Evolutionary conservation across 2,113 vertebrate species (phyloP).

Genomic region (Polypterus senegalus): DNA sequence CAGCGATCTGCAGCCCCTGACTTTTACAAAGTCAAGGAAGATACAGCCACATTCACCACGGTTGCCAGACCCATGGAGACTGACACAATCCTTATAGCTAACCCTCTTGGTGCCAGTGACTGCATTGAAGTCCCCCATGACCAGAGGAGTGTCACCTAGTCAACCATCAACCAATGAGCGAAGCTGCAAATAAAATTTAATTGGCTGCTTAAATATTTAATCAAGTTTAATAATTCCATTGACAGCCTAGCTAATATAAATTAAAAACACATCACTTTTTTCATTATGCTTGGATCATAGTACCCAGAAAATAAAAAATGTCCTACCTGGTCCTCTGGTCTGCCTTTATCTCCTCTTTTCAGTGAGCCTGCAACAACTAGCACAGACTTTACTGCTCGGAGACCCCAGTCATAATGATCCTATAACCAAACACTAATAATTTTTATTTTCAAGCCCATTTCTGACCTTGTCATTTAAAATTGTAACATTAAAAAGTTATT

Average conservation of each 20-base stretch:
- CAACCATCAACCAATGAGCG: too few species aligned
- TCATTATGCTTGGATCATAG: neutral
- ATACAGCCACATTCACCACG: too few species aligned
- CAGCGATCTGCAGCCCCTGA: too few species aligned
- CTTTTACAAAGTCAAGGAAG: too few species aligned
- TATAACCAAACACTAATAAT: conserved; percentile 20
- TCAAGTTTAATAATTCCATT: too few species aligned
- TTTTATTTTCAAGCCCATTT: neutral
- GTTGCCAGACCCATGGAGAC: too few species aligned
- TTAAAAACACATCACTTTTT: neutral
- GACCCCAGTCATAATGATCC: conserved; percentile 63
- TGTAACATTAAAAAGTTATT: neutral
- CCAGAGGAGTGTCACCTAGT: too few species aligned
- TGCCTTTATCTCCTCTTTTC: conserved; percentile 50
- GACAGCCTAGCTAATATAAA: neutral
- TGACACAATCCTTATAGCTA: too few species aligned
- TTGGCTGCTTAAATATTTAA: too few species aligned
- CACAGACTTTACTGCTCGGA: conserved; percentile 59
- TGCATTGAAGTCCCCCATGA: too few species aligned
- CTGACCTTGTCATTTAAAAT: conserved; percentile 8
- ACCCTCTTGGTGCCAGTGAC: too few species aligned
- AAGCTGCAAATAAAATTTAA: too few species aligned
- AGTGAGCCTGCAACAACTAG: conserved; percentile 56
- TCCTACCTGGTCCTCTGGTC: conserved; percentile 58
- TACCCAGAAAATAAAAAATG: neutral